These are phyloP conservation scores for Hetaerina titia DNA, from an alignment of 2,888 invertebrate species.

Conservation along the genomic window DNA sequence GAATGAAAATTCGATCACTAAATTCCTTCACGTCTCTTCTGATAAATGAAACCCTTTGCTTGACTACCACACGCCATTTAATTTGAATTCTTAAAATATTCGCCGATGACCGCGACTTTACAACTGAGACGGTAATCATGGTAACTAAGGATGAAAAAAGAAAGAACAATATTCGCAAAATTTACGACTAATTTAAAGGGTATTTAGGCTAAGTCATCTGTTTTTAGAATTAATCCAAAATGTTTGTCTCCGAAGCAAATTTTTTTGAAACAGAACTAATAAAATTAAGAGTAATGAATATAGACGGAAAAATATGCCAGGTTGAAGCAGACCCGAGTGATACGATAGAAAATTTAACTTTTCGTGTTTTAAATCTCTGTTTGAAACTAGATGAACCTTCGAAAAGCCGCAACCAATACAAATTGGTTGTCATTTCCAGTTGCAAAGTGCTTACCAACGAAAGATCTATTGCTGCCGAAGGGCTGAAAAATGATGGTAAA, in stretches of 20 bases:
- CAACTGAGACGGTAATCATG: not conserved
- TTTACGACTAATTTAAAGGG: not conserved
- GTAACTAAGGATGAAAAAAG: not conserved
- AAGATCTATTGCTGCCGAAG: slow-evolving; percentile 31
- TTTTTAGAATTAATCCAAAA: not conserved
- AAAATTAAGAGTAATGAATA: slow-evolving; percentile 20
- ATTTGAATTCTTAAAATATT: no score
- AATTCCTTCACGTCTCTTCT: not conserved
- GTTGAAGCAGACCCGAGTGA: slow-evolving; percentile 40
- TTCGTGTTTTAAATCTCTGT: slow-evolving; percentile 24
- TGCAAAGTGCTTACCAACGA: slow-evolving; percentile 20
- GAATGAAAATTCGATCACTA: not conserved
- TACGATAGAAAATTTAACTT: slow-evolving; percentile 11
- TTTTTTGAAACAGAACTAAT: slow-evolving; percentile 22
- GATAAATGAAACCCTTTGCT: not conserved
- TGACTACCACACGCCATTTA: not conserved
- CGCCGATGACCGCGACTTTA: not conserved
- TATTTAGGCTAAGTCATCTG: not conserved
- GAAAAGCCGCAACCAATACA: slow-evolving; percentile 9
- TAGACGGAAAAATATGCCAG: slow-evolving; percentile 13
- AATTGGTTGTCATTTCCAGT: not conserved
- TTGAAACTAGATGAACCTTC: slow-evolving; percentile 36
- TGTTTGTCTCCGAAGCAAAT: slow-evolving; percentile 52
- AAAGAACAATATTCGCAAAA: not conserved
- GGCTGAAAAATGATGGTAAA: slow-evolving; percentile 41